Evolutionary conservation across 2,888 invertebrate species (phyloP).

Genomic region (Ischnus inquisitorius): DNA sequence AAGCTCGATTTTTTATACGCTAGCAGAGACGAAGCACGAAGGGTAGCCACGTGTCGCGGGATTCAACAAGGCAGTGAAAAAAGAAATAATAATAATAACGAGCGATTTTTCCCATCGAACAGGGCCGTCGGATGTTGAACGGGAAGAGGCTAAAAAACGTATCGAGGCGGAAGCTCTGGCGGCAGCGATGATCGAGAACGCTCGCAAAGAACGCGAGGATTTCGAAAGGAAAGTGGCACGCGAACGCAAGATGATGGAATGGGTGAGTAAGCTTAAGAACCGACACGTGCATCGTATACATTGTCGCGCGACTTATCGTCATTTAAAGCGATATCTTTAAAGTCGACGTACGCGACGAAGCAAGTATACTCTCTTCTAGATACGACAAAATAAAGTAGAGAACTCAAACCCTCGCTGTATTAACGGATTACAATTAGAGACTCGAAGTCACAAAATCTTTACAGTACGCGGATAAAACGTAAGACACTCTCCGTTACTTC

Average conservation of each 20-base stretch:
- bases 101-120: slow-evolving; percentile 54
- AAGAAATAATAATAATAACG: slow-evolving; percentile 44
- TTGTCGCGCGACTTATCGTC: slow-evolving; percentile 12
- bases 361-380: neutral
- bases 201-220: slow-evolving; percentile 72
- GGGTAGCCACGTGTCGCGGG: slow-evolving; percentile 52
- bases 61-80: slow-evolving; percentile 36
- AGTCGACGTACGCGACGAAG: slow-evolving; percentile 1
- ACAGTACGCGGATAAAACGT: neutral
- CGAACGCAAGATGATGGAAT: slow-evolving; percentile 77
- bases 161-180: slow-evolving; percentile 79
- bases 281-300: slow-evolving; percentile 51
- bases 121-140: slow-evolving; percentile 78
- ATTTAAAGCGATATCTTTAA: slow-evolving; percentile 29
- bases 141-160: slow-evolving; percentile 70
- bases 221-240: slow-evolving; percentile 80
- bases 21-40: neutral
- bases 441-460: neutral
- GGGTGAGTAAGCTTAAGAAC: slow-evolving; percentile 66
- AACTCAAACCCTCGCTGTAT: neutral
- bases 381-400: neutral
- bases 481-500: neutral
- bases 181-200: slow-evolving; percentile 79
- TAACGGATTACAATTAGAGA: neutral
- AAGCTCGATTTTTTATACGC: neutral